Base-by-base conservation (phyloP, 2,888 invertebrate genomes). In the Hirtodrosophila cameraria region DNA sequence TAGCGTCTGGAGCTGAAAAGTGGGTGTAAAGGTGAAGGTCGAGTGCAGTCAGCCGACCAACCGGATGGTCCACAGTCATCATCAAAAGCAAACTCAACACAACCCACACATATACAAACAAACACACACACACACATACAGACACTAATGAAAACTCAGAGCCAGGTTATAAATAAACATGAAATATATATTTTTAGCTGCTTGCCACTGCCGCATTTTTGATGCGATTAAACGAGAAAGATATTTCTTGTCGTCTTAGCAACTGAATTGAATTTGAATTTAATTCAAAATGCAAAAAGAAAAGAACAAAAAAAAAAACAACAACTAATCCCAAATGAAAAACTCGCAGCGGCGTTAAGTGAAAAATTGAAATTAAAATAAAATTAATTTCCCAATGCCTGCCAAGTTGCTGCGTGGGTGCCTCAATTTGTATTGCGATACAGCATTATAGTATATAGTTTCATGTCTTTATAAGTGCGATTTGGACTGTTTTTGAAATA, bases 21-120 rank as follows among this genome's bases (percentile, higher is more conserved):
- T 74, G 49, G 64, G 53, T 20, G 54, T 57, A 82, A 82, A 81
- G 78, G 78, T 78, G 82, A 78, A 82, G 78, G 78, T 74, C 70
- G 67, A 62, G 27, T 55, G 43, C 48, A 43, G 49, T 43, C 42
- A 42, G 49, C 20, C 36, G 39, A 35, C 25, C 46, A 48, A 27
- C 30, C 35, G 53, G 8, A 39, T 49, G 20, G 25, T 28, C 35
- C 28, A 46, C 28, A 27, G 43, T 4, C 18, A 39, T 65, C 58
- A 69, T 58, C 72, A 65, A 50, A 54, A 15, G 49, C 49, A 42
- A 35, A 30, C 58, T n/a, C n/a, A n/a, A 58, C 43, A 42, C 35
- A 18, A 9, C 8, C 52, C 36, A 38, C 16, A 39, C 30, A 55
- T 7, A 28, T 31, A 16, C 23, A 0, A 23, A 6, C 13, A 43